Base-by-base conservation (phyloP, 2,888 invertebrate genomes). In the Prostheceraeus crozeri region DNA sequence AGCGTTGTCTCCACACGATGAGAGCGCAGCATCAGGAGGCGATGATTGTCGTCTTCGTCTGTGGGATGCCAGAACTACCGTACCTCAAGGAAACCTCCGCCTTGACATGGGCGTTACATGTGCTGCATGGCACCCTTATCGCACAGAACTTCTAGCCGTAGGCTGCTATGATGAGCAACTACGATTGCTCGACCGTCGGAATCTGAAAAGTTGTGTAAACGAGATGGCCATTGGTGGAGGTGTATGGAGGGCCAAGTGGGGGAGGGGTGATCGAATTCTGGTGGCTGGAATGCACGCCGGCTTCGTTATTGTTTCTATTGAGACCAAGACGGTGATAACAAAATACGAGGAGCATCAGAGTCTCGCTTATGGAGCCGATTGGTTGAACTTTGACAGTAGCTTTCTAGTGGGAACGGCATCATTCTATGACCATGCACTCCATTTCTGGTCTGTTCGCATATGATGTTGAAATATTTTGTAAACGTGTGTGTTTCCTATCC, bases 181-280 rank as follows among this genome's bases (percentile, higher is more conserved):
- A 11, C 10, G 59, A 11, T 14, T 58, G 11, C 58, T 56, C 57
- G 58, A 58, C 23, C 30, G 8, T 11, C 56, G 58, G 19, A 1
- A 14, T 8, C 21, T 53, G 14, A 8, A 8, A 11, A 11, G 16
- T 11, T 14, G 30, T 11, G 14, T 58, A 10, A 31, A 23, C n/a
- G 57, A 27, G 14, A 16, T 56, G 11, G 16, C 4, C 14, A 16
- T 60, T 25, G 58, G 31, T 35, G 58, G 58, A 14, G 58, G 58
- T 3, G 35, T 58, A 11, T 58, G 58, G 58, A 56, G 58, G 8
- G 28, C 30, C 31, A 58, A 58, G 58, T 58, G 58, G 58, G 21
- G 28, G n/a, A 14, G 16, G 10, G 19, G 59, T 4, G 27, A 6
- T 19, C n/a, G 4, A 19, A 14, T 55, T 10, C 35, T 58, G 4